These are phyloP conservation scores for Periparus ater DNA, from an alignment of 2,797 vertebrate genomes.

Conservation along the genomic window DNA sequence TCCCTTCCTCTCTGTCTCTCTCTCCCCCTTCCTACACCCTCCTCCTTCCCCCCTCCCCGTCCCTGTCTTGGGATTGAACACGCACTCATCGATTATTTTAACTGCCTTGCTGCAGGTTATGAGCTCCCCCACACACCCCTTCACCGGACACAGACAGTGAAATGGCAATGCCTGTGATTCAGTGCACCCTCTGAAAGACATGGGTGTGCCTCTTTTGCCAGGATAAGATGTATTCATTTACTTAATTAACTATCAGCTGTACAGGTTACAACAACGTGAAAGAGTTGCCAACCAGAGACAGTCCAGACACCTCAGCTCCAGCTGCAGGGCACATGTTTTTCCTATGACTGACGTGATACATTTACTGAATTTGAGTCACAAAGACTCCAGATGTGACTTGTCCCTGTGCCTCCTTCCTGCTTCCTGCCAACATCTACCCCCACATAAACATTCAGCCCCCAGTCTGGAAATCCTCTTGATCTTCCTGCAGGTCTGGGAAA, in stretches of 20 bases:
- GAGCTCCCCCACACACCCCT: constrained; percentile 17
- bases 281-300: neutral
- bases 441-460: neutral
- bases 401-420: neutral
- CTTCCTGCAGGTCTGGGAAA: neutral
- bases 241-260: neutral
- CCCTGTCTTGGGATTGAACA: constrained; percentile 70
- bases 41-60: neutral
- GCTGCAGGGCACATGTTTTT: neutral
- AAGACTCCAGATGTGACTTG: neutral
- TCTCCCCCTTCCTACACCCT: neutral
- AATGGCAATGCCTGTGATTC: constrained; percentile 12
- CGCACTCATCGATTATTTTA: constrained; percentile 77
- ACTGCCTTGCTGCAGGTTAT: constrained; percentile 73
- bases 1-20: neutral
- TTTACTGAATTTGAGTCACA: neutral
- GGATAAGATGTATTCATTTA: neutral
- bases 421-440: neutral
- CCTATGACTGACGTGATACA: neutral
- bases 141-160: neutral
- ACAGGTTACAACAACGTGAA: neutral
- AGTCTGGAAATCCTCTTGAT: neutral
- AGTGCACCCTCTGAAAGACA: neutral
- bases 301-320: neutral
- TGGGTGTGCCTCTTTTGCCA: neutral